Percentiles rank a stretch among this genome's conserved stretches.
phyloP scores from a whole-genome alignment of 2,113 vertebrate genomes.

The Myrmophylax atrothorax region DNA sequence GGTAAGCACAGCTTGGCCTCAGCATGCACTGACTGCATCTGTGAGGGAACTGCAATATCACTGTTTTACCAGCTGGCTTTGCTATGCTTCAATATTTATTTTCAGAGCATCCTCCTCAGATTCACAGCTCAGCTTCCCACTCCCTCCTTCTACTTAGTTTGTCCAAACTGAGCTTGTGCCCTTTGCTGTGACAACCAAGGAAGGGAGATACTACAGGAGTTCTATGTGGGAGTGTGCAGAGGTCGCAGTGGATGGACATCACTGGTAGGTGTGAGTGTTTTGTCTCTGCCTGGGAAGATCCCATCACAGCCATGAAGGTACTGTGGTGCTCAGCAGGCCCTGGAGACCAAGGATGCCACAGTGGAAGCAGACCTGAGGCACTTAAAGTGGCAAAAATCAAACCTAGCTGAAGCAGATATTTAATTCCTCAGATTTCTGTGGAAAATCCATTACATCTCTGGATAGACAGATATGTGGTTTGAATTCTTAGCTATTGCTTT shows the following conservation, averaged over 20 bases:
- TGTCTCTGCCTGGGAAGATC: background rate
- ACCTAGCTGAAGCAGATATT: background rate
- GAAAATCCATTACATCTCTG: background rate
- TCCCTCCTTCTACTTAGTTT: background rate
- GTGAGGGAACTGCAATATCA: background rate
- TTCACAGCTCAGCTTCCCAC: background rate
- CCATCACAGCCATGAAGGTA: rapidly evolving
- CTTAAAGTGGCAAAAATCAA: background rate
- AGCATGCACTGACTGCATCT: rapidly evolving
- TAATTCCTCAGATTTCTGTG: background rate
- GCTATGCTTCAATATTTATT: background rate
- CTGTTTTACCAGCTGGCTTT: background rate
- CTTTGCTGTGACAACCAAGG: background rate
- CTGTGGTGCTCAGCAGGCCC: rapidly evolving
- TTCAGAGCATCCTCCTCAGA: background rate
- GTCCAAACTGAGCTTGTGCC: background rate
- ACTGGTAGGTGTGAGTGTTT: rapidly evolving
- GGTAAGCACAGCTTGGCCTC: background rate
- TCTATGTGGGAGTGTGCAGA: background rate
- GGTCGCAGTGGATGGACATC: background rate
- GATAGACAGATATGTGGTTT: background rate
- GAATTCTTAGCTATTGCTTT: background rate
- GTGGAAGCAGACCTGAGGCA: background rate
- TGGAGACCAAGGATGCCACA: background rate
- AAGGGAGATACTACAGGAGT: background rate